Evolutionary conservation across 2,888 invertebrate genomes (phyloP).

Genomic region (Slavum lentiscoides): DNA sequence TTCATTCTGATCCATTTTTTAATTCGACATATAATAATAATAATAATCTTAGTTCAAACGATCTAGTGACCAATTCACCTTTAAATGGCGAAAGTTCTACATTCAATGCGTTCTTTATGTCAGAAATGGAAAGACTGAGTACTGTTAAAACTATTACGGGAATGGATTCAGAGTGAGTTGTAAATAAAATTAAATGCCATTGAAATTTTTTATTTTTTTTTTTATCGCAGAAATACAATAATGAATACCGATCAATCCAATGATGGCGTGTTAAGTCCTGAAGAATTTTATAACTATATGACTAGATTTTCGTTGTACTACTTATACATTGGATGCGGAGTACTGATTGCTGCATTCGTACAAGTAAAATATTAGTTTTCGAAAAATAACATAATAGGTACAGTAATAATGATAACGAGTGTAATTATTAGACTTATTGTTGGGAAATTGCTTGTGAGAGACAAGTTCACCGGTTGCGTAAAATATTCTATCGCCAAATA

Average conservation of each 20-base stretch:
- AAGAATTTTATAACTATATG: constrained; percentile 56
- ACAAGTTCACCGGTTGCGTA: constrained; percentile 60
- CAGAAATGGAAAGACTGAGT: constrained; percentile 42
- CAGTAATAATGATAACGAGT: neutral
- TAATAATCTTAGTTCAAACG: neutral
- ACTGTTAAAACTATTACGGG: constrained; percentile 19
- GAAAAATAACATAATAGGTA: neutral
- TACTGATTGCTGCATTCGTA: constrained; percentile 61
- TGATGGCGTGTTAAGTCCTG: constrained; percentile 19
- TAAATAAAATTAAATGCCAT: neutral
- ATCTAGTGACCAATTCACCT: constrained; percentile 9
- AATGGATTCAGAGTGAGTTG: constrained; percentile 5
- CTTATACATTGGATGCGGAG: constrained; percentile 61
- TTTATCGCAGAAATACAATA: neutral
- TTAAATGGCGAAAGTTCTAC: constrained; percentile 27
- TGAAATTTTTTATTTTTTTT: neutral
- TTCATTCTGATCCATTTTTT: neutral
- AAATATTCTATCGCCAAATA: constrained; percentile 59
- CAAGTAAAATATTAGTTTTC: constrained; percentile 58
- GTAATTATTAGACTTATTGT: constrained; percentile 58
- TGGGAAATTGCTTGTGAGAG: constrained; percentile 59
- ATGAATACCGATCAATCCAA: neutral
- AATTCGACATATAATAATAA: neutral
- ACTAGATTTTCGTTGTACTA: constrained; percentile 60
- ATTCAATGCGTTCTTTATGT: constrained; percentile 38